Evolutionary conservation across 2,113 vertebrate genomes (phyloP).

Genomic region (Argyrosomus japonicus): DNA sequence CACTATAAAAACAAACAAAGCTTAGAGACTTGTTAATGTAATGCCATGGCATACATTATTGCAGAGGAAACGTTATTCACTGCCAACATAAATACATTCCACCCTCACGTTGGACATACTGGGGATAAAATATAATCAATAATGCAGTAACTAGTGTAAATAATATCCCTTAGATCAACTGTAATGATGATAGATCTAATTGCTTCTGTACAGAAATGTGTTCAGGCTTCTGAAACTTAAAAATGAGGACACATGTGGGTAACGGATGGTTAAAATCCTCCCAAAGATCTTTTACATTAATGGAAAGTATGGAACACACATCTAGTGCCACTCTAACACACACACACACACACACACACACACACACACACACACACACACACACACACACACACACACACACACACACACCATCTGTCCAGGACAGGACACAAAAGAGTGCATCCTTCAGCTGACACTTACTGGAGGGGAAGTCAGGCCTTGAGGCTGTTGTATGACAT

Average conservation of each 20-base stretch:
- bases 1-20: constrained; percentile 82
- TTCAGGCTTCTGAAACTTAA: constrained; percentile 47
- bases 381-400: constrained; percentile 27
- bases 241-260: constrained; percentile 17
- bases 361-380: constrained; percentile 25
- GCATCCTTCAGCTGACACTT: constrained; percentile 79
- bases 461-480: constrained; percentile 86
- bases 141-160: constrained; percentile 68
- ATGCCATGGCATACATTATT: constrained; percentile 72
- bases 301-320: constrained; percentile 55
- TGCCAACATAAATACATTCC: constrained; percentile 77
- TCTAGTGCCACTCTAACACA: not conserved
- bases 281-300: constrained; percentile 30
- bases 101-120: constrained; percentile 55
- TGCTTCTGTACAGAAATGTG: constrained; percentile 71
- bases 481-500: constrained; percentile 93
- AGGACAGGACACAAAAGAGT: constrained; percentile 52
- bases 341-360: constrained; percentile 28
- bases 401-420: constrained; percentile 44
- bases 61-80: constrained; percentile 61
- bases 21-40: constrained; percentile 75
- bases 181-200: constrained; percentile 68
- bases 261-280: constrained; percentile 5
- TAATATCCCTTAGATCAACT: constrained; percentile 43
- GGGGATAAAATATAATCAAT: constrained; percentile 68